phyloP scores from a whole-genome alignment of 2,113 vertebrate genomes.

The Neomonachus schauinslandi region DNA sequence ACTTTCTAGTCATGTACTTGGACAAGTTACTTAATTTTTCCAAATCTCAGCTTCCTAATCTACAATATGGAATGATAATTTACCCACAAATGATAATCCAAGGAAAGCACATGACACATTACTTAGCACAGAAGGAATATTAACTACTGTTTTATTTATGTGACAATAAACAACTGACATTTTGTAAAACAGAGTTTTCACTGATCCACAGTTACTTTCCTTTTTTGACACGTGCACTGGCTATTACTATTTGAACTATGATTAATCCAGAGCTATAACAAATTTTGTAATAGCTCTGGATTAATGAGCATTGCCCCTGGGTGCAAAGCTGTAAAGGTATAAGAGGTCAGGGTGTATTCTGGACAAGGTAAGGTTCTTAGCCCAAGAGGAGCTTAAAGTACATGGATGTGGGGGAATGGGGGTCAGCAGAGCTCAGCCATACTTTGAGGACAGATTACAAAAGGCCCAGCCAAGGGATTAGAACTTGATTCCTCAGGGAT shows the following conservation, averaged over 20 bases:
- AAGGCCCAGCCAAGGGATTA: not conserved
- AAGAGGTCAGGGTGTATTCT: not conserved
- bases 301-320: not conserved
- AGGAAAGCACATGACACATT: not conserved
- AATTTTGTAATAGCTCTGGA: too few species aligned
- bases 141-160: not conserved
- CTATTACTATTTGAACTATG: not conserved
- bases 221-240: not conserved
- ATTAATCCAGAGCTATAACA: not conserved
- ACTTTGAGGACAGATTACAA: not conserved
- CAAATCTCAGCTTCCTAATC: constrained; percentile 18
- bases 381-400: not conserved
- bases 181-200: not conserved
- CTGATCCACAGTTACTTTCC: not conserved
- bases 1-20: not conserved
- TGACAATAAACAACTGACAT: not conserved
- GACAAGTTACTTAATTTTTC: constrained; percentile 15
- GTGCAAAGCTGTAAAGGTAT: not conserved
- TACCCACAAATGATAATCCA: not conserved
- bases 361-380: not conserved
- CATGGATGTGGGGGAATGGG: not conserved
- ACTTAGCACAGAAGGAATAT: not conserved
- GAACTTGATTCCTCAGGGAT: not conserved
- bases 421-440: not conserved
- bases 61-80: not conserved